A percentile compares a stretch with the other conserved stretches of the same genome.
These are phyloP conservation scores for Lethenteron camtschaticum DNA, from an alignment of 2,113 vertebrate genomes.

Conservation along the genomic window DNA sequence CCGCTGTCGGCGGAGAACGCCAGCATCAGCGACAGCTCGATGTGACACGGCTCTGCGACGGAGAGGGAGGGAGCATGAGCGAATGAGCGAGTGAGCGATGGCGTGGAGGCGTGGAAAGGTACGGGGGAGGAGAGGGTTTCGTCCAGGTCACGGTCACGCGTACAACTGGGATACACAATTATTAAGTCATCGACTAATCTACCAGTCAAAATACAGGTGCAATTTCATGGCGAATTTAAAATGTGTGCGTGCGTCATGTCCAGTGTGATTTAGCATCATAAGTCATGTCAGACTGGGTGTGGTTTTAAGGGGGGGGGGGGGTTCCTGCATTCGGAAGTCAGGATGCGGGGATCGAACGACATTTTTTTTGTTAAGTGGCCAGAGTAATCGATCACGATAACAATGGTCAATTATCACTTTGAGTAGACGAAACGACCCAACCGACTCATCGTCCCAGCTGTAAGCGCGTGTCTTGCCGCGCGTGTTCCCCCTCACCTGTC, in stretches of 20 bases:
- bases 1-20: conserved; percentile 50
- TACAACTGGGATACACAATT: neutral
- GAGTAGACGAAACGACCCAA: neutral
- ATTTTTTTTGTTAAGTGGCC: neutral
- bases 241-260: neutral
- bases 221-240: conserved; percentile 4
- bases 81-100: neutral
- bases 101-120: neutral
- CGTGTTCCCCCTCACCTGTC: conserved; percentile 40
- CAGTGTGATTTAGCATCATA: too few species aligned
- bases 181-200: neutral
- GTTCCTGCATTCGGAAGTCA: neutral
- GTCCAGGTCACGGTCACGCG: neutral
- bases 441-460: neutral
- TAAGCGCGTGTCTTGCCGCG: neutral
- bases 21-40: conserved; percentile 65
- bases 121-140: neutral
- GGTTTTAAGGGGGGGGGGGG: neutral
- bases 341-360: neutral
- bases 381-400: neutral
- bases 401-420: neutral
- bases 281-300: too few species aligned
- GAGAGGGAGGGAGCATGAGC: neutral
- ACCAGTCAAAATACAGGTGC: neutral
- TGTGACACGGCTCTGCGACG: conserved; percentile 59